A percentile compares a stretch with the other conserved stretches of the same genome.
Conservation (phyloP, 2,888 invertebrate species). For the Phyllotreta cruciferae region DNA sequence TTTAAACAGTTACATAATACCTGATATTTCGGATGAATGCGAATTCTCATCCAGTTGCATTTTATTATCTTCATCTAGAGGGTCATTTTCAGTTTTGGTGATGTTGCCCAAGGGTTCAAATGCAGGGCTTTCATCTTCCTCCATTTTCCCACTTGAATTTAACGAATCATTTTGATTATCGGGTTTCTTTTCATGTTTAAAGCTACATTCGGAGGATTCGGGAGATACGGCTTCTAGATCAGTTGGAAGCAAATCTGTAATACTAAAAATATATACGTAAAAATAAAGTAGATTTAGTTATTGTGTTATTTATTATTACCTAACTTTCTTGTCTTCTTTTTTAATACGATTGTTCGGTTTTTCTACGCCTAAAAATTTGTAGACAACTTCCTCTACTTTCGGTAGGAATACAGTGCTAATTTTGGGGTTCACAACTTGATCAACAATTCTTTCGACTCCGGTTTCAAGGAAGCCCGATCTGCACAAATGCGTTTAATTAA, state of each 20-base stretch:
- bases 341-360: slow-evolving; percentile 62
- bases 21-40: slow-evolving; percentile 66
- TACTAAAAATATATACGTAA: slow-evolving; percentile 31
- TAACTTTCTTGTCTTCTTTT: slow-evolving; percentile 46
- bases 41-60: slow-evolving; percentile 62
- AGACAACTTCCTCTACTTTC: slow-evolving; percentile 89
- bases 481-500: slow-evolving; percentile 42
- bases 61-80: slow-evolving; percentile 61
- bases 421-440: slow-evolving; percentile 95
- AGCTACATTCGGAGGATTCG: slow-evolving; percentile 69
- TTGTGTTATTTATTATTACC: slow-evolving; percentile 38
- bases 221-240: slow-evolving; percentile 85
- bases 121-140: slow-evolving; percentile 71
- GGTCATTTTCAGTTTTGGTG: slow-evolving; percentile 40
- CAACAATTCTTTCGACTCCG: slow-evolving; percentile 93
- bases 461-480: slow-evolving; percentile 88
- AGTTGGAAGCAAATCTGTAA: slow-evolving; percentile 68
- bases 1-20: slow-evolving; percentile 34
- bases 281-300: neutral
- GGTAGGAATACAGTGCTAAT: slow-evolving; percentile 87
- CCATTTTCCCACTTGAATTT: slow-evolving; percentile 62
- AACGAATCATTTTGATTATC: slow-evolving; percentile 52
- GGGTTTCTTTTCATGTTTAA: slow-evolving; percentile 42
- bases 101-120: slow-evolving; percentile 68
- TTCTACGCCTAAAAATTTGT: slow-evolving; percentile 83